Percentiles rank a stretch among this genome's conserved stretches.
Evolutionary conservation across 1,140 invertebrate genomes (phyloP).

Genomic region (Meloidogyne exigua): DNA sequence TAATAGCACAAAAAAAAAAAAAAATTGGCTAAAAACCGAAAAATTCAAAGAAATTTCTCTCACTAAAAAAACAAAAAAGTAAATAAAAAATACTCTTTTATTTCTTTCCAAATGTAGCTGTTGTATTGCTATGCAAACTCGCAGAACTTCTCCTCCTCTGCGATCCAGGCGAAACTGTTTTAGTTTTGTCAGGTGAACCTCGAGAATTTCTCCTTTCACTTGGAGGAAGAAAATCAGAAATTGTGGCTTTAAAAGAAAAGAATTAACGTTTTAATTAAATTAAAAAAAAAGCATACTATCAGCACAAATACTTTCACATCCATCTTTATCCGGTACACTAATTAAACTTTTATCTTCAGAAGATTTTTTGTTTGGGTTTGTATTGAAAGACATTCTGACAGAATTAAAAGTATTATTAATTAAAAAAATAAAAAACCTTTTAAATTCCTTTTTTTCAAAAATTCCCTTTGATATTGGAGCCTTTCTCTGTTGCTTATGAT

Average conservation of each 20-base stretch:
- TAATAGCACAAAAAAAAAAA: no score
- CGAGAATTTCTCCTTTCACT: constrained; percentile 22
- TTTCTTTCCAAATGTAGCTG: neutral
- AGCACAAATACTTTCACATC: constrained; percentile 12
- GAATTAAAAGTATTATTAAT: neutral
- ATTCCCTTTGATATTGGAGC: constrained; percentile 12
- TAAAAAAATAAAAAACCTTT: constrained; percentile 17
- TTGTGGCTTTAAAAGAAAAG: no score
- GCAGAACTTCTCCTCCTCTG: constrained; percentile 1
- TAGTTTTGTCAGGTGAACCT: constrained; percentile 18
- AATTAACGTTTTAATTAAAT: neutral
- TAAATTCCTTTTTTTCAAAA: constrained; percentile 22
- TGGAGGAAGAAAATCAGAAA: constrained; percentile 12
- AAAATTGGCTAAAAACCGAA: no score
- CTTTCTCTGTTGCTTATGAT: constrained; percentile 13
- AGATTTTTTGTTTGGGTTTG: constrained; percentile 26
- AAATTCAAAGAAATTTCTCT: no score
- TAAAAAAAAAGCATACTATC: neutral
- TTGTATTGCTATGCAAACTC: neutral
- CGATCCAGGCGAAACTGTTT: constrained; percentile 4
- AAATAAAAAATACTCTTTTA: neutral
- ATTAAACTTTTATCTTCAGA: constrained; percentile 20
- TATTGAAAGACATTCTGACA: constrained; percentile 29
- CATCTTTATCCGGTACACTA: constrained; percentile 2
- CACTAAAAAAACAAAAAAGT: no score